Conservation (phyloP, 2,888 invertebrate species). For the Ichneumoninae sp. region DNA sequence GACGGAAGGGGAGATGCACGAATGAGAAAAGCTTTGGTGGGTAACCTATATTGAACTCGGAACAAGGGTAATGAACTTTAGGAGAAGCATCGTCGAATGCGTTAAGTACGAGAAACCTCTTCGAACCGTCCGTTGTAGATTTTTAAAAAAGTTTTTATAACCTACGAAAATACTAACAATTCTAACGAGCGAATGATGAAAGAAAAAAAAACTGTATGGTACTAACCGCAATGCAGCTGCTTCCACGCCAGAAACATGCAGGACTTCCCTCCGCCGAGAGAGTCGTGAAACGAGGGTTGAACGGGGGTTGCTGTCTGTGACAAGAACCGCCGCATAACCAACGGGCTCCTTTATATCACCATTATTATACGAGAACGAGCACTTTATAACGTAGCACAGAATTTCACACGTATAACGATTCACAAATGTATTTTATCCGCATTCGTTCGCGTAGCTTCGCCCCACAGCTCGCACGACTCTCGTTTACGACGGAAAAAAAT, state of each 20-base stretch:
- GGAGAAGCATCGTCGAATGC: constrained; percentile 35
- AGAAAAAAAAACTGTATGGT: constrained; percentile 33
- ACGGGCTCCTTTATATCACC: constrained; percentile 60
- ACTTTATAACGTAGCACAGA: constrained; percentile 47
- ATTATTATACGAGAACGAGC: constrained; percentile 54
- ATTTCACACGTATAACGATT: constrained; percentile 16
- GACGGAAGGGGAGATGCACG: neutral
- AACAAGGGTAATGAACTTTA: constrained; percentile 64
- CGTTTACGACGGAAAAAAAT: constrained; percentile 41
- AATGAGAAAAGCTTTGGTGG: neutral
- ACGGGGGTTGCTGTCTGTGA: constrained; percentile 73
- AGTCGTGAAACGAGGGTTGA: constrained; percentile 77
- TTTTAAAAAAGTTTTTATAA: neutral
- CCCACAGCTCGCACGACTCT: constrained; percentile 22
- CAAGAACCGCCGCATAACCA: constrained; percentile 79
- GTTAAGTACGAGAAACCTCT: neutral
- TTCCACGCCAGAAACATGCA: constrained; percentile 75
- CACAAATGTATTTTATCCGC: constrained; percentile 26
- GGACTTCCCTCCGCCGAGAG: constrained; percentile 74
- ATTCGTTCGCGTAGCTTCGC: neutral
- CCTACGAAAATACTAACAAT: neutral
- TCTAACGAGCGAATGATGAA: constrained; percentile 19
- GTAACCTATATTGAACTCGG: constrained; percentile 53
- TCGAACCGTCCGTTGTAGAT: neutral
- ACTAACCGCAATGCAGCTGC: constrained; percentile 81